Base-by-base conservation (phyloP, 2,797 vertebrate genomes). In the Adelosebastes latens region DNA sequence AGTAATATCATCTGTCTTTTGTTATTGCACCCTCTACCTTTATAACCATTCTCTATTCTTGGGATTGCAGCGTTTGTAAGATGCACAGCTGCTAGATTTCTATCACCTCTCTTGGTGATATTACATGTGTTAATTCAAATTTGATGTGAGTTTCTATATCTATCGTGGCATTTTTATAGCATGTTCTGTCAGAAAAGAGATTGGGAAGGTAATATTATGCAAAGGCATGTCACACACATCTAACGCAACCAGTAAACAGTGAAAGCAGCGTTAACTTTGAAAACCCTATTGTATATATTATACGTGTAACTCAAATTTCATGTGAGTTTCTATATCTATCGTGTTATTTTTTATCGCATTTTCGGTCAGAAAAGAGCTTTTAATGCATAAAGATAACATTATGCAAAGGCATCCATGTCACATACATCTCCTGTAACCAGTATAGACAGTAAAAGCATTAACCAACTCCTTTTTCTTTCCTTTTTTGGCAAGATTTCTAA, bases 291-390 rank as follows among this genome's bases (percentile, higher is more conserved):
- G 36, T 14, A 39, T 39, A 39, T 39, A 39, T 39, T 39, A 39
- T 39, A 39, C 2, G 2, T 39, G 36, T 39, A 14, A 39, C 13
- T 39, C 36, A 39, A 39, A 39, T 39, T 39, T 39, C 36, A 14
- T 39, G 36, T 39, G 36, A 39, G 36, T 39, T 39, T 39, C 36
- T 39, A 0, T 14, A 39, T 14, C 13, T 39, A 39, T 39, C 5
- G 13, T 39, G 36, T 39, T 6, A 39, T 39, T 39, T 39, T 39
- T 14, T 39, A 14, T 6, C 36, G 13, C 36, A 39, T 39, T 39
- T 39, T 39, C 5, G 0, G 0, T 39, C 36, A 14, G 13, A 39
- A 39, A 39, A 39, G 0, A 2, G 1, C 4, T 0, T 11, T 34
- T 32, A 29, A 39, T 39, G 36, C 13, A 39, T 39, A 39, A 39